Evolutionary conservation across 2,113 vertebrate species (phyloP).

Genomic region (Cebidichthys violaceus): DNA sequence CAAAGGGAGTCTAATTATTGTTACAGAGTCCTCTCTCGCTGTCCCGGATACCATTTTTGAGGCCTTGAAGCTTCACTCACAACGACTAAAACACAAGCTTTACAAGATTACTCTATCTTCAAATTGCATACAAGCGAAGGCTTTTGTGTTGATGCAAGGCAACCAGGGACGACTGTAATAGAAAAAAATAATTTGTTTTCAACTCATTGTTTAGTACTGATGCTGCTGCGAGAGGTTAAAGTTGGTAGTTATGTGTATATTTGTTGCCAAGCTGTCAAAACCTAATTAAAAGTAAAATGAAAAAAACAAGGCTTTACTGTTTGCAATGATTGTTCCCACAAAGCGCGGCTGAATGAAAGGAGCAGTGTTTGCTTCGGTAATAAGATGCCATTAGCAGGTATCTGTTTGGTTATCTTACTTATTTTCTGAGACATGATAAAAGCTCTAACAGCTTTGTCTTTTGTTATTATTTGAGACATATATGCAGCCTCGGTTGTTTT

Average conservation of each 20-base stretch:
- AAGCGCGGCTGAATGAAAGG: conserved; percentile 50
- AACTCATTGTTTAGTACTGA: background rate
- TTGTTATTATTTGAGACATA: conserved; percentile 14
- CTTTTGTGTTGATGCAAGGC: conserved; percentile 11
- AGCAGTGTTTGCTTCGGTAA: conserved; percentile 27
- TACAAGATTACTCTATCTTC: conserved; percentile 16
- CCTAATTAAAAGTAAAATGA: background rate
- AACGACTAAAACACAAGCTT: no score
- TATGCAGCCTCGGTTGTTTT: conserved; percentile 9
- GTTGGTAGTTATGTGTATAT: background rate
- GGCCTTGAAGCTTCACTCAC: no score
- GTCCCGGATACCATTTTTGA: no score
- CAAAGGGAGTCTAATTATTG: no score
- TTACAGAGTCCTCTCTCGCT: no score
- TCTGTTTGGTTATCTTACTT: conserved; percentile 8
- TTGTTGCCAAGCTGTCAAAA: background rate
- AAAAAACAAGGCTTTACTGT: conserved; percentile 8
- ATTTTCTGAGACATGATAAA: conserved; percentile 43
- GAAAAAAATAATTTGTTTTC: conserved; percentile 17
- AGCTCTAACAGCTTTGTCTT: conserved; percentile 28
- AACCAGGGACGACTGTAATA: background rate
- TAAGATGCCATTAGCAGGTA: conserved; percentile 35
- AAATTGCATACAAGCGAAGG: conserved; percentile 29
- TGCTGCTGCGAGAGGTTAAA: conserved; percentile 11
- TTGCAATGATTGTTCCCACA: background rate